Conservation (phyloP, 1,140 invertebrate genomes). For the Lineus longissimus region DNA sequence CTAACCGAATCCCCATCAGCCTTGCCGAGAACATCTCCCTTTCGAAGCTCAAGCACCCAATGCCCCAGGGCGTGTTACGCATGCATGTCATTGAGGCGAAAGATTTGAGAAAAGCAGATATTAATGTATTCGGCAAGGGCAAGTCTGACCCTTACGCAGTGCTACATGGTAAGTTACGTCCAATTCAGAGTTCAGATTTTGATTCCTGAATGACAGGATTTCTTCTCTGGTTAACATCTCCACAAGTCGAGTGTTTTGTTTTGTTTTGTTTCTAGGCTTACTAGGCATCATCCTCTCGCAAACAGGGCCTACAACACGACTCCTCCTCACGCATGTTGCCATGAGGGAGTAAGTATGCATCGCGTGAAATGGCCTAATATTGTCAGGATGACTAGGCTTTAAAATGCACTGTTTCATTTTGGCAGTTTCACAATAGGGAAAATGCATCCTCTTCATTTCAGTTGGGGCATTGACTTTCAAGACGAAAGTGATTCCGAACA, state of each 20-base stretch:
- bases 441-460: conserved; percentile 56
- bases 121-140: conserved; percentile 79
- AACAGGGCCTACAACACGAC: no score
- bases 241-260: not conserved
- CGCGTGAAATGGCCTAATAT: no score
- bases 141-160: conserved; percentile 94
- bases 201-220: no score
- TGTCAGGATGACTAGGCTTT: no score
- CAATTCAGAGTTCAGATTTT: not conserved
- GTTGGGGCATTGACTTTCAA: conserved; percentile 84
- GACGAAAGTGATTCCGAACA: conserved; percentile 85
- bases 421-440: no score
- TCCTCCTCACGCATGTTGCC: no score
- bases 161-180: conserved; percentile 37
- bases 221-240: no score
- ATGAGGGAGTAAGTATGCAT: no score
- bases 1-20: conserved; percentile 87
- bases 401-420: no score
- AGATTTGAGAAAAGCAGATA: conserved; percentile 74
- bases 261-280: no score
- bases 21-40: conserved; percentile 76
- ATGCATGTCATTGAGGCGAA: conserved; percentile 89
- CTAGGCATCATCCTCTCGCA: no score
- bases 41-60: conserved; percentile 74
- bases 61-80: conserved; percentile 66